Evolutionary conservation across 1,140 invertebrate genomes (phyloP), one percentile per base, ranked within the genome.

Genomic region (Drosophila ananassae): DNA sequence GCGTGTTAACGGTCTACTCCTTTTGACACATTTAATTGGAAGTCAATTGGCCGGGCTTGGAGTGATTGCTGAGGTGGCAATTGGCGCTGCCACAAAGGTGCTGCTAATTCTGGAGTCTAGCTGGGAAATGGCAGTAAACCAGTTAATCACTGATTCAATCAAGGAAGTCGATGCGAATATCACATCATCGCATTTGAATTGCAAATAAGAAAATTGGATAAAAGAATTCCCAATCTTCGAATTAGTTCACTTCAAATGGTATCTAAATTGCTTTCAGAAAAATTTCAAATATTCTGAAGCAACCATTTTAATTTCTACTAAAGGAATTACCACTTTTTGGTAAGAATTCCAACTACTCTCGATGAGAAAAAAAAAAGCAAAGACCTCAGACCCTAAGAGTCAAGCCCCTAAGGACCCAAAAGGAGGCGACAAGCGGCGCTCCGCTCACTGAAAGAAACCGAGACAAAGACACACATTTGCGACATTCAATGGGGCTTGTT

Each of bases 21-120:
- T 60, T 47, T 72, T 78, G 82, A 87, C 81, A 79, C 74, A 79
- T 89, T 87, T 87, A 87, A 87, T 87, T 87, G 83, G 79, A 85
- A 87, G 71, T 81, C 69, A 85, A 85, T 85, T 85, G 82, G 57
- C 41, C 37, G 37, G 78, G 63, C 41, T 13, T n/a, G 8, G 64
- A 68, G 46, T 62, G 63, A 77, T 64, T 81, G 53, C 62, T 46
- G 41, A 61, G 56, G 73, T 73, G 73, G 64, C 73, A 77, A 77
- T 56, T 52, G 73, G 17, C 17, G 52, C n/a, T 69, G 52, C 67
- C 67, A 69, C 67, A 69, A 69, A 48, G 67, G 44, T 25, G 51
- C 17, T 69, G 64, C 63, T 68, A 48, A 48, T 69, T 30, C 51
- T 34, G 7, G 39, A 21, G 8, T 69, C 25, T 28, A 48, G 30